These are phyloP conservation scores for Hafferia zeledoni DNA, from an alignment of 2,797 vertebrate species.

Conservation along the genomic window DNA sequence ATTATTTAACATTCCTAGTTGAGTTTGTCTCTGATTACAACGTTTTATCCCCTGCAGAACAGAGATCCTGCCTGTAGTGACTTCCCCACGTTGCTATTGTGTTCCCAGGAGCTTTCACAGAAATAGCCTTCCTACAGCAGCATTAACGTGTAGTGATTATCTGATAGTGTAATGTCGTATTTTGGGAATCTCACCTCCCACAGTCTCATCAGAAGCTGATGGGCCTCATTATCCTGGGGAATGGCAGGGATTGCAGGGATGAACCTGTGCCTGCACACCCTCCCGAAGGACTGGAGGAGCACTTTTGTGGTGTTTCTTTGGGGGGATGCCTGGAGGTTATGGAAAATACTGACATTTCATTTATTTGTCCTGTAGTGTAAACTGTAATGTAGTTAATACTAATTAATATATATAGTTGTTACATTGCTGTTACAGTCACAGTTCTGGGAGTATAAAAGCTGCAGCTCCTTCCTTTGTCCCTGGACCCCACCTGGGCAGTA, in stretches of 20 bases:
- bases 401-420: background rate
- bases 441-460: background rate
- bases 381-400: background rate
- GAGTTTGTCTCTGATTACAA: background rate
- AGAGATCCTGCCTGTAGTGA: background rate
- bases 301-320: background rate
- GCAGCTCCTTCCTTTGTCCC: background rate
- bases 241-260: background rate
- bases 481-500: background rate
- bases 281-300: background rate
- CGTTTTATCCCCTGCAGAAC: background rate
- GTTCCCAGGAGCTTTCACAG: constrained; percentile 13
- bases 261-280: background rate
- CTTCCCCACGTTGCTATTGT: constrained; percentile 10
- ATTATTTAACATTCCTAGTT: background rate
- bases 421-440: background rate
- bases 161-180: constrained; percentile 34
- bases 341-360: background rate
- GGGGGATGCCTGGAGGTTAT: background rate
- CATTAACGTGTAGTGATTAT: constrained; percentile 39
- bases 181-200: constrained; percentile 53
- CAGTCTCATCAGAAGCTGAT: constrained; percentile 47
- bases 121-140: constrained; percentile 2
- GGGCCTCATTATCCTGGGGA: constrained; percentile 26
- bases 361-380: background rate